A percentile compares a stretch with the other conserved stretches of the same genome.
Evolutionary conservation across 2,113 vertebrate species (phyloP).

Genomic region (Myodes glareolus): DNA sequence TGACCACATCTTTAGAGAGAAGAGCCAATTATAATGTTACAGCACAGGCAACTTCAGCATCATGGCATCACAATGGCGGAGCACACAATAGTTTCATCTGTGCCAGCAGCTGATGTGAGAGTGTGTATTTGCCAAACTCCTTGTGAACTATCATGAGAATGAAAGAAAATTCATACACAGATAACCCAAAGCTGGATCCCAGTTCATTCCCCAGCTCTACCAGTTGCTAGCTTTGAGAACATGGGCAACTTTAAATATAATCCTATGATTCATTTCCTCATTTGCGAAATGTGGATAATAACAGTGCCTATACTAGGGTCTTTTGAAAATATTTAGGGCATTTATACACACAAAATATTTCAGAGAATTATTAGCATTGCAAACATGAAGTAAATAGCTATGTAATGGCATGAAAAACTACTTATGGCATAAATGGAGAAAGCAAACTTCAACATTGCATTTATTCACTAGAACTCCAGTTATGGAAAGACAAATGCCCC

Average conservation of each 20-base stretch:
- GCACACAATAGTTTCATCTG: constrained; percentile 91
- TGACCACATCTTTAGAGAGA: constrained; percentile 94
- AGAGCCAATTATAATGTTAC: constrained; percentile 91
- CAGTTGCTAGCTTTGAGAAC: constrained; percentile 21
- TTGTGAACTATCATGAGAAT: constrained; percentile 93
- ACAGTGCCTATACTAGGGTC: neutral
- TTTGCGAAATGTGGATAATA: constrained; percentile 12
- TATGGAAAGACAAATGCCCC: neutral
- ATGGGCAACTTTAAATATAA: neutral
- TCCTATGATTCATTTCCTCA: constrained; percentile 23
- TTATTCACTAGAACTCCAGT: neutral
- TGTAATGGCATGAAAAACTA: neutral
- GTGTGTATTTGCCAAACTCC: constrained; percentile 91
- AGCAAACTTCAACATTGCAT: neutral
- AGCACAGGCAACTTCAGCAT: constrained; percentile 90
- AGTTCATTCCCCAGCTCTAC: neutral
- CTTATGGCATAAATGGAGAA: constrained; percentile 33
- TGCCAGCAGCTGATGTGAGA: constrained; percentile 90
- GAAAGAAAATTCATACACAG: constrained; percentile 85
- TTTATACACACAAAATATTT: neutral
- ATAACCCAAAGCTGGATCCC: neutral
- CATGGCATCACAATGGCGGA: constrained; percentile 90
- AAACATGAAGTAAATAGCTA: constrained; percentile 8
- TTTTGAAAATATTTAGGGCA: neutral
- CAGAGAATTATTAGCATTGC: neutral